Conservation (phyloP, 2,113 vertebrate species). For the Apeltes quadracus region DNA sequence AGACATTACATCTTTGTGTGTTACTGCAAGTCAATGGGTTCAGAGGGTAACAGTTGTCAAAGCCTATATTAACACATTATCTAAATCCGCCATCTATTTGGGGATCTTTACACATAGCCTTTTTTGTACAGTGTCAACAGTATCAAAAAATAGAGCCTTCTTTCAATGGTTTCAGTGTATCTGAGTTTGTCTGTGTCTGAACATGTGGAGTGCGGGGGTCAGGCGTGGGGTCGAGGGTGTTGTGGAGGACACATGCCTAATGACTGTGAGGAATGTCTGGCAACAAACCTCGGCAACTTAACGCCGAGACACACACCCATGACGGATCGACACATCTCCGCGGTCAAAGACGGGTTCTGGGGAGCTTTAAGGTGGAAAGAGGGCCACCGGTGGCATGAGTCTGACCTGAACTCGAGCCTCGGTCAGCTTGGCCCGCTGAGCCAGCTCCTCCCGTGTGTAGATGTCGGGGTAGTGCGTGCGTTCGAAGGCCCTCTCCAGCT, state of each 20-base stretch:
- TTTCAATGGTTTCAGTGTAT: constrained; percentile 49
- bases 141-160: constrained; percentile 50
- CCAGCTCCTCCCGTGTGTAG: constrained; percentile 97
- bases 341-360: constrained; percentile 1
- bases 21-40: constrained; percentile 55
- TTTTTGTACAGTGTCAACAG: constrained; percentile 38
- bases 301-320: constrained; percentile 41
- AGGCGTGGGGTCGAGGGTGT: constrained; percentile 9
- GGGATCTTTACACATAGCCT: constrained; percentile 36
- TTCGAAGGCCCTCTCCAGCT: constrained; percentile 96
- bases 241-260: constrained; percentile 34
- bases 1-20: constrained; percentile 69
- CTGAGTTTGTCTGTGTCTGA: constrained; percentile 28
- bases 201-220: constrained; percentile 9
- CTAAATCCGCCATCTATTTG: constrained; percentile 60
- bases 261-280: constrained; percentile 58
- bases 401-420: constrained; percentile 97
- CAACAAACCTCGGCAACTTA: constrained; percentile 54
- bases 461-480: constrained; percentile 99
- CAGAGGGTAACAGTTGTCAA: constrained; percentile 58
- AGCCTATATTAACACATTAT: constrained; percentile 54
- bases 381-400: neutral
- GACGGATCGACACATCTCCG: constrained; percentile 34
- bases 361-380: constrained; percentile 1
- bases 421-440: constrained; percentile 95